phyloP scores from a whole-genome alignment of 2,113 vertebrate genomes.

The Eudyptes chrysolophus region DNA sequence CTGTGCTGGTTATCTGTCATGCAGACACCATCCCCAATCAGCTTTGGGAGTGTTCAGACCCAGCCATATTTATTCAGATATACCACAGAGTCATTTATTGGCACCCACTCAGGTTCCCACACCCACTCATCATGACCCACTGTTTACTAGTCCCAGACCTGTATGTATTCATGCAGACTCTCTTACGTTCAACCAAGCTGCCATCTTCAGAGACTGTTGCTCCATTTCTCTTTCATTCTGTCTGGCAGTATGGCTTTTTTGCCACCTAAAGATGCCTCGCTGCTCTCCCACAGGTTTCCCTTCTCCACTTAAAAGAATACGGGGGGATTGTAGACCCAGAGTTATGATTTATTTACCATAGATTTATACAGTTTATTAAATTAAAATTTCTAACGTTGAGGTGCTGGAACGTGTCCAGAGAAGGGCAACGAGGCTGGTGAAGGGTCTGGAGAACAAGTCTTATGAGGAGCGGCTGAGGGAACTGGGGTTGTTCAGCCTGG shows the following conservation, averaged over 20 bases:
- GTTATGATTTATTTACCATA: not conserved
- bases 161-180: not conserved
- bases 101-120: not conserved
- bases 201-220: not conserved
- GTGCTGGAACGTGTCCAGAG: no score
- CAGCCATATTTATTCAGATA: not conserved
- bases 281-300: not conserved
- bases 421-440: no score
- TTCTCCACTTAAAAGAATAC: not conserved
- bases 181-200: not conserved
- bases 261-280: not conserved
- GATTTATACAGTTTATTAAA: not conserved
- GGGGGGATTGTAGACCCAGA: not conserved
- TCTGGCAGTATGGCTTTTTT: not conserved
- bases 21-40: not conserved
- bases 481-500: no score
- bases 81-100: not conserved
- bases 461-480: no score
- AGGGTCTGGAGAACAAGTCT: no score
- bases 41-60: not conserved
- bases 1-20: not conserved
- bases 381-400: not conserved
- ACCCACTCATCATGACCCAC: not conserved
- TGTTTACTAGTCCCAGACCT: not conserved
- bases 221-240: not conserved